Conservation (phyloP, 2,888 invertebrate species). For the Auanema sp. region DNA sequence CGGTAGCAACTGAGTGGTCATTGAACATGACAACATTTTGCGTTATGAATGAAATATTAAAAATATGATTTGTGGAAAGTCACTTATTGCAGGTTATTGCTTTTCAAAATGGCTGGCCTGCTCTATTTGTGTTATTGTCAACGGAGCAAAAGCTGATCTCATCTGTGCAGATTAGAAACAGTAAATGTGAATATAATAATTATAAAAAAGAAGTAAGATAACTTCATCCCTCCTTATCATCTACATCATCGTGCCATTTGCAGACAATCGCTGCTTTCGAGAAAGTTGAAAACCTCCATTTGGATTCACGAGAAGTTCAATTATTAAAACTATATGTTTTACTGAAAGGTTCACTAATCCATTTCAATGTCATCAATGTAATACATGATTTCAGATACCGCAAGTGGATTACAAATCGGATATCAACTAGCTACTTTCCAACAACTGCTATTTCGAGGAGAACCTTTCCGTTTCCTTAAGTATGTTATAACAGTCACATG, state of each 20-base stretch:
- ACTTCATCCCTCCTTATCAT: neutral
- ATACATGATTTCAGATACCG: constrained; percentile 22
- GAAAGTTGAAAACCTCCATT: constrained; percentile 33
- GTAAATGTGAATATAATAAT: constrained; percentile 11
- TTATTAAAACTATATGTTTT: constrained; percentile 40
- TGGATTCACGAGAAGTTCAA: constrained; percentile 42
- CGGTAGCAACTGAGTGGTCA: too few relatives aligned
- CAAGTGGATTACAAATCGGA: constrained; percentile 27
- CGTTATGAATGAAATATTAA: constrained; percentile 2
- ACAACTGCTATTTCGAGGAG: constrained; percentile 32
- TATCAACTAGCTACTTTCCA: constrained; percentile 51
- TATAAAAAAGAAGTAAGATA: constrained; percentile 24
- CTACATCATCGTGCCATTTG: neutral
- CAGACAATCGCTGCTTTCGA: constrained; percentile 30
- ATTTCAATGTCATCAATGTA: neutral
- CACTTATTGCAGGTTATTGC: constrained; percentile 19
- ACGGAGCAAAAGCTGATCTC: constrained; percentile 27
- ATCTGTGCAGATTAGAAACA: constrained; percentile 13
- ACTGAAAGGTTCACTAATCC: constrained; percentile 31
- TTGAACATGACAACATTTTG: too few relatives aligned
- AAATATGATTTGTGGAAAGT: neutral
- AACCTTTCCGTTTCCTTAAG: constrained; percentile 49
- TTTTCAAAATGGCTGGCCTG: constrained; percentile 37
- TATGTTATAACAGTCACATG: constrained; percentile 6
- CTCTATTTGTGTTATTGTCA: constrained; percentile 26